phyloP scores from a whole-genome alignment of 2,888 invertebrate species.

The Ptilodon capucinus region DNA sequence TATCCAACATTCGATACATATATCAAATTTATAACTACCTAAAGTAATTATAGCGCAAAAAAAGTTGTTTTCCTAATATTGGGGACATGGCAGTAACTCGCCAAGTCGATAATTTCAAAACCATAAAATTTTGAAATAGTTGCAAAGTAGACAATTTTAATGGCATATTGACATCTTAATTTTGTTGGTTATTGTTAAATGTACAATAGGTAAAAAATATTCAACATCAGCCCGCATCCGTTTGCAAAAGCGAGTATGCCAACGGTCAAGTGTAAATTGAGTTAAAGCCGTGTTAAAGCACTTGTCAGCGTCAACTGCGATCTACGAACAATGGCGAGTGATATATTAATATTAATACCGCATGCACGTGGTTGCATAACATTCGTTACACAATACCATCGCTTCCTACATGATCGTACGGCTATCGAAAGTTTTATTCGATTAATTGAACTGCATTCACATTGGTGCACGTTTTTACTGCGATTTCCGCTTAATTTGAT shows the following conservation, averaged over 20 bases:
- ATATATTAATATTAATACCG: constrained; percentile 34
- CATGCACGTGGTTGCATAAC: constrained; percentile 39
- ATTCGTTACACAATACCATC: constrained; percentile 24
- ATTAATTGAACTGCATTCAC: constrained; percentile 7
- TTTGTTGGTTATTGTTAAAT: neutral
- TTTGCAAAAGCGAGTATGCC: constrained; percentile 10
- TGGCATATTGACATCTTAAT: too few species aligned
- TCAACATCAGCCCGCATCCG: constrained; percentile 2
- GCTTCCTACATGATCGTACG: constrained; percentile 17
- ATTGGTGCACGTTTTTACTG: neutral
- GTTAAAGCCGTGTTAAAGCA: constrained; percentile 12
- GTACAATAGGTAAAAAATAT: neutral
- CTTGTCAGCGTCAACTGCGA: constrained; percentile 19
- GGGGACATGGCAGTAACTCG: too few species aligned
- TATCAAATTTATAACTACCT: too few species aligned
- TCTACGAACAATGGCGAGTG: constrained; percentile 22
- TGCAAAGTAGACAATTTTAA: too few species aligned
- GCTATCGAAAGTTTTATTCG: constrained; percentile 13
- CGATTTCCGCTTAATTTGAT: neutral
- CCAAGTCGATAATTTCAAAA: too few species aligned
- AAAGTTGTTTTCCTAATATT: too few species aligned
- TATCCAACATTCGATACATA: too few species aligned
- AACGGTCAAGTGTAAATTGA: constrained; percentile 19
- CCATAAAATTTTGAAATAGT: too few species aligned
- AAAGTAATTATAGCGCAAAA: too few species aligned